Evolutionary conservation across 2,888 invertebrate species (phyloP).

Genomic region (Lamellibrachia satsuma): DNA sequence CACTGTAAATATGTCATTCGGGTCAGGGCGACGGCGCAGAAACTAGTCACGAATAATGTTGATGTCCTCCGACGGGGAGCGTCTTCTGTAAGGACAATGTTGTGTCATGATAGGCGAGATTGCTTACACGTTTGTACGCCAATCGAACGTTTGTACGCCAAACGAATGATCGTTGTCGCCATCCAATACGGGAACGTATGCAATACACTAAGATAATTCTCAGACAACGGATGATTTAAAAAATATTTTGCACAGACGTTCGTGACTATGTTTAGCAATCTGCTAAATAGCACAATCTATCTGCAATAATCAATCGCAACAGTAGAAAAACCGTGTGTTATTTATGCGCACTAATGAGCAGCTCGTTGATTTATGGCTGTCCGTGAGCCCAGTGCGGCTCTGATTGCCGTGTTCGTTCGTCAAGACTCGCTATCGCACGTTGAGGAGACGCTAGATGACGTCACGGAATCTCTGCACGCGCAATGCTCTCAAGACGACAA

Average conservation of each 20-base stretch:
- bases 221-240: neutral
- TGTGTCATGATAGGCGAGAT: neutral
- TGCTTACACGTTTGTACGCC: neutral
- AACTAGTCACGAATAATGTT: neutral
- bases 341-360: neutral
- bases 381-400: neutral
- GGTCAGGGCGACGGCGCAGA: neutral
- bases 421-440: neutral
- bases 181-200: neutral
- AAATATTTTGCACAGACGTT: neutral
- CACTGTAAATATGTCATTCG: neutral
- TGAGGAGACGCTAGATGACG: neutral
- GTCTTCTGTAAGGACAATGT: neutral
- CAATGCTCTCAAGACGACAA: neutral
- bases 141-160: neutral
- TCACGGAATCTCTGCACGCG: neutral
- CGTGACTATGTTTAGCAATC: neutral
- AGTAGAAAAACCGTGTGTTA: neutral
- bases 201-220: neutral
- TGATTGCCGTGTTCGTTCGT: neutral
- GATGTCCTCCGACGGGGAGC: neutral
- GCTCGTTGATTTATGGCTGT: neutral
- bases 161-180: neutral
- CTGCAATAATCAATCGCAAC: neutral
- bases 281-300: constrained; percentile 11